Evolutionary conservation across 2,797 vertebrate species (phyloP).

Genomic region (Amblyraja radiata): DNA sequence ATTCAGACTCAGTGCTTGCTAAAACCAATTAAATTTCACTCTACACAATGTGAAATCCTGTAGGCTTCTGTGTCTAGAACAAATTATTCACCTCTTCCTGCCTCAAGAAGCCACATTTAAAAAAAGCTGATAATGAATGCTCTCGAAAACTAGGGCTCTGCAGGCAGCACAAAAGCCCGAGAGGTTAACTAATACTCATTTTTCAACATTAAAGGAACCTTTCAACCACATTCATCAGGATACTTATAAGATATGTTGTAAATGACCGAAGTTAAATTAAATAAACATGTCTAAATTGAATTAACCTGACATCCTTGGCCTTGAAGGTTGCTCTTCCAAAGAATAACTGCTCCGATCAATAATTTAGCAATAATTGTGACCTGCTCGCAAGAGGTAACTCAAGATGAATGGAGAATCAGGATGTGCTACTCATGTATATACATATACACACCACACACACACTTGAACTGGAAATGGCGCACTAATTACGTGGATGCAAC

Average conservation of each 20-base stretch:
- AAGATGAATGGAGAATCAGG: not conserved
- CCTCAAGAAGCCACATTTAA: not conserved
- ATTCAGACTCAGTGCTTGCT: too few species aligned
- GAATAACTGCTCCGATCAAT: not conserved
- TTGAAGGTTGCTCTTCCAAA: not conserved
- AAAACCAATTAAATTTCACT: not conserved
- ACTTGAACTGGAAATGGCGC: too few species aligned
- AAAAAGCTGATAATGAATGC: not conserved
- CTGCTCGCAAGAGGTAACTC: not conserved
- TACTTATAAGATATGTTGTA: not conserved
- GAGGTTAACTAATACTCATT: not conserved
- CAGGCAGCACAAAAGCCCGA: not conserved
- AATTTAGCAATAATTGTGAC: not conserved
- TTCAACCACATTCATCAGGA: not conserved
- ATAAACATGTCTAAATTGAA: not conserved
- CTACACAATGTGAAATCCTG: not conserved
- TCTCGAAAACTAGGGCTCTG: not conserved
- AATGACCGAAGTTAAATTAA: conserved; percentile 5
- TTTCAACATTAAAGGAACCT: not conserved
- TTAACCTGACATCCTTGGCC: not conserved
- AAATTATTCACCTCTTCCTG: not conserved
- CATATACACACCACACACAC: too few species aligned
- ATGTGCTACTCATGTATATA: too few species aligned
- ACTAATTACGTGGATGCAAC: too few species aligned
- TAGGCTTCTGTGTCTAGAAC: not conserved